A percentile compares a stretch with the other conserved stretches of the same genome.
phyloP scores from a whole-genome alignment of 92 coral and sea anemone genomes.

The Epizoanthus stellaris region DNA sequence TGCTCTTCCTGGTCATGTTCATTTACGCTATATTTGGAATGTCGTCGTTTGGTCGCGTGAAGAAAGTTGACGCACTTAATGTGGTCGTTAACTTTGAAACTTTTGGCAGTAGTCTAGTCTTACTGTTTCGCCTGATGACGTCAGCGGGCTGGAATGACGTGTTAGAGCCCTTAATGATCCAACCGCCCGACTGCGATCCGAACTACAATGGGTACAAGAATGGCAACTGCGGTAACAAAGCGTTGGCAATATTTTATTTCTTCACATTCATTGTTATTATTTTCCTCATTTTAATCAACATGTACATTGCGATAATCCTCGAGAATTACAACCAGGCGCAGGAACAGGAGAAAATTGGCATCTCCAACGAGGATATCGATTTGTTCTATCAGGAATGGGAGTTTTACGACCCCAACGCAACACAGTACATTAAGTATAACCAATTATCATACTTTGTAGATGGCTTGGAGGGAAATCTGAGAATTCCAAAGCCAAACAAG shows the following conservation, averaged over 20 bases:
- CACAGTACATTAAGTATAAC: conserved; percentile 82
- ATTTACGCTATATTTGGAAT: conserved; percentile 95
- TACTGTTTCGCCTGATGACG: conserved; percentile 92
- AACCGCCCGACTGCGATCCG: conserved; percentile 90
- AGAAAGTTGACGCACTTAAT: conserved; percentile 89
- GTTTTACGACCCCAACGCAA: conserved; percentile 84
- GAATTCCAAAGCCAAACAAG: conserved; percentile 83
- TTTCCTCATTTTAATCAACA: conserved; percentile 90
- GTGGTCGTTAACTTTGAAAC: conserved; percentile 96
- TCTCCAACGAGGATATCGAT: conserved; percentile 91
- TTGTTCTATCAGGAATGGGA: conserved; percentile 92
- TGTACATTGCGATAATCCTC: conserved; percentile 94
- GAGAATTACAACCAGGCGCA: conserved; percentile 92
- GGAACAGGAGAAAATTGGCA: conserved; percentile 96
- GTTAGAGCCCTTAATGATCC: conserved; percentile 86
- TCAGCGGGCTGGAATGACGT: conserved; percentile 99
- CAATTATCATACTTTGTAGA: conserved; percentile 91
- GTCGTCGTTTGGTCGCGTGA: conserved; percentile 90
- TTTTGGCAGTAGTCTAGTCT: conserved; percentile 80
- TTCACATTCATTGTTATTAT: conserved; percentile 80
- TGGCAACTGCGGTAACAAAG: conserved; percentile 86
- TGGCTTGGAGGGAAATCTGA: conserved; percentile 80
- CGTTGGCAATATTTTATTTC: conserved; percentile 69
- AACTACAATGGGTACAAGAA: conserved; percentile 70
- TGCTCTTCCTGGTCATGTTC: conserved; percentile 86